These are phyloP conservation scores for Notocelia uddmanniana DNA, from an alignment of 2,888 invertebrate genomes.

Conservation along the genomic window DNA sequence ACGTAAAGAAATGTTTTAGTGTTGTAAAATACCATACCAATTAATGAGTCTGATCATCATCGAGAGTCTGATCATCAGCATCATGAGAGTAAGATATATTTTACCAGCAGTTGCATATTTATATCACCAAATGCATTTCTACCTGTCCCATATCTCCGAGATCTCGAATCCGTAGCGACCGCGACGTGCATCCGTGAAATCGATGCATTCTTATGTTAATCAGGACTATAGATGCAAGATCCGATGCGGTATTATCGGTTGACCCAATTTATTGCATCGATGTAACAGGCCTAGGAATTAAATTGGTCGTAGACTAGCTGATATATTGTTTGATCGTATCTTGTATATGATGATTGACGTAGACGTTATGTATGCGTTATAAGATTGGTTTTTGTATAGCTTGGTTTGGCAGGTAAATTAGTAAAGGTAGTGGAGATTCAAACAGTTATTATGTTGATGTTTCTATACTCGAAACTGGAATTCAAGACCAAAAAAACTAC, in stretches of 20 bases:
- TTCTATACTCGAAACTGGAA: too few relatives aligned
- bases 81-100: too few relatives aligned
- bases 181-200: conserved; percentile 2
- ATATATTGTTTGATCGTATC: conserved; percentile 17
- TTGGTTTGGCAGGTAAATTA: neutral
- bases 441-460: too few relatives aligned
- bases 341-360: neutral
- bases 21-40: too few relatives aligned
- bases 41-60: too few relatives aligned
- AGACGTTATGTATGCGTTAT: neutral
- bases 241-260: conserved; percentile 1
- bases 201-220: conserved; percentile 33
- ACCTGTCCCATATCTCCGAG: conserved; percentile 22
- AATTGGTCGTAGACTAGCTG: conserved; percentile 15
- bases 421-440: too few relatives aligned
- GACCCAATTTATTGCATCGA: neutral
- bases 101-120: neutral
- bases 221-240: conserved; percentile 8
- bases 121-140: neutral
- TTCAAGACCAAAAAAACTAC: too few relatives aligned
- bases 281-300: neutral
- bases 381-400: neutral
- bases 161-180: conserved; percentile 4
- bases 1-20: too few relatives aligned
- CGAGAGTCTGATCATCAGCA: too few relatives aligned